phyloP scores from a whole-genome alignment of 2,113 vertebrate genomes.

The Corythornis madagascariensis region DNA sequence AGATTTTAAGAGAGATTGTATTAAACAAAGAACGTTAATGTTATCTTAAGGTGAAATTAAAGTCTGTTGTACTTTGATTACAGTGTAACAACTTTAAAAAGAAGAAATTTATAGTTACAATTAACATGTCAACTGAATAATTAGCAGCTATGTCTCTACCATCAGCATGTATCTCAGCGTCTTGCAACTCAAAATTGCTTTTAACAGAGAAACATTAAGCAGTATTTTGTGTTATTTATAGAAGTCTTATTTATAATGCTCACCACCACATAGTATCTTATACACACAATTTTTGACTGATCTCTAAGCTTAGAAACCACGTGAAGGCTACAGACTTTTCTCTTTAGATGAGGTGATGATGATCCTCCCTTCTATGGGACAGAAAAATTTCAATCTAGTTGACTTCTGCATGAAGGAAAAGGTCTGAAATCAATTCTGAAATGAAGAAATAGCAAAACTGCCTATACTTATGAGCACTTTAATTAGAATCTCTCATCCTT shows the following conservation, averaged over 20 bases:
- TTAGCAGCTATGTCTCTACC: background rate
- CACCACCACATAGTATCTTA: background rate
- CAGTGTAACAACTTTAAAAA: background rate
- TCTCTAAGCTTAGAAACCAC: background rate
- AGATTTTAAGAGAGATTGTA: constrained; percentile 16
- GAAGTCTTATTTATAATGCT: background rate
- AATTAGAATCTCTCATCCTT: background rate
- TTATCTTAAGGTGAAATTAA: constrained; percentile 19
- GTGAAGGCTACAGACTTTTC: background rate
- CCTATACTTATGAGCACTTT: background rate
- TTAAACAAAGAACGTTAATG: background rate
- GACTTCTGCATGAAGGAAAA: background rate
- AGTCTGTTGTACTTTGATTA: background rate
- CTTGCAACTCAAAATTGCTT: background rate
- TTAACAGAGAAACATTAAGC: background rate
- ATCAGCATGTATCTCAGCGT: background rate
- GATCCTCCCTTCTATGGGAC: background rate
- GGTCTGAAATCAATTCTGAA: background rate
- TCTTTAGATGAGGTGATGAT: background rate
- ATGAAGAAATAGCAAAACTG: background rate
- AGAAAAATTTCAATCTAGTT: background rate
- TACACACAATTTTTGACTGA: background rate
- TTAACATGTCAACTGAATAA: constrained; percentile 26
- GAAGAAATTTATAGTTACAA: constrained; percentile 30
- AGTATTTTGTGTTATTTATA: background rate